These are phyloP conservation scores for Turritopsis dohrnii DNA, from an alignment of 30 jellyfish, hydroid and myxozoan genomes.

Conservation along the genomic window DNA sequence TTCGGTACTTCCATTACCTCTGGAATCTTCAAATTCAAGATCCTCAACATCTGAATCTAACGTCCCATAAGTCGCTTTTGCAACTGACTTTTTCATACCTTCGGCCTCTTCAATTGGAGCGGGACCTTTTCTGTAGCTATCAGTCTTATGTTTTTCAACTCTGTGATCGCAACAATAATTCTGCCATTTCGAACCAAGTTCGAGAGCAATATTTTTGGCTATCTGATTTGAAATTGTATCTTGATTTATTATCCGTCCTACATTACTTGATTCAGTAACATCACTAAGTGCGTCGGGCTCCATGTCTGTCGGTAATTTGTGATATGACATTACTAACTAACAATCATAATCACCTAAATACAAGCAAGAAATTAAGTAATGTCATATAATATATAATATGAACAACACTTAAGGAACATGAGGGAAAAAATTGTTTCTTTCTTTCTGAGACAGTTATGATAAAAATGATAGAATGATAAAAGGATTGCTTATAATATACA, in stretches of 20 bases:
- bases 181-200: constrained; percentile 77
- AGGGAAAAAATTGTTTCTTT: neutral
- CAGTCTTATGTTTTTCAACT: constrained; percentile 72
- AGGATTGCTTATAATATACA: too few species aligned
- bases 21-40: constrained; percentile 80
- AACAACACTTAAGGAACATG: neutral
- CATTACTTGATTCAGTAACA: constrained; percentile 11
- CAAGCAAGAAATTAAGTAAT: neutral
- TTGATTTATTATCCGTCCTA: neutral
- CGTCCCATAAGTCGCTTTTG: constrained; percentile 93
- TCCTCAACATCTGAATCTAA: constrained; percentile 95
- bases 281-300: constrained; percentile 27
- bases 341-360: neutral
- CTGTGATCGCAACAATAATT: constrained; percentile 72
- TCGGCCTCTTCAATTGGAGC: constrained; percentile 98
- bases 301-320: neutral
- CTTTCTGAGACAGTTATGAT: too few species aligned
- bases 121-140: constrained; percentile 89
- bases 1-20: constrained; percentile 40
- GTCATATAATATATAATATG: too few species aligned
- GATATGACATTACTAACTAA: constrained; percentile 10
- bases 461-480: too few species aligned
- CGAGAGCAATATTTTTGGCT: constrained; percentile 53
- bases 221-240: constrained; percentile 59
- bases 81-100: constrained; percentile 59